Conservation (phyloP, 1,140 invertebrate species). For the Araneus ventricosus region DNA sequence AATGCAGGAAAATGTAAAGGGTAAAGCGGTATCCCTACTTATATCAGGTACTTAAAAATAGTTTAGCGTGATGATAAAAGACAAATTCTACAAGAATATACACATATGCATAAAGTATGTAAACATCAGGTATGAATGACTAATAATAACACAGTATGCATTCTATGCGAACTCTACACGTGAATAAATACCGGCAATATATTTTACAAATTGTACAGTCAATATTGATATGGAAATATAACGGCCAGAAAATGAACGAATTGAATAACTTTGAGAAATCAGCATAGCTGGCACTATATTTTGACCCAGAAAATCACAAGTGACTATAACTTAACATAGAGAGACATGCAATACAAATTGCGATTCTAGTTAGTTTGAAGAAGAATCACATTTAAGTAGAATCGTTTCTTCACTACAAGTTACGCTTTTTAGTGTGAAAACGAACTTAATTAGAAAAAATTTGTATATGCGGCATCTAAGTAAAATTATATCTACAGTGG, state of each 20-base stretch:
- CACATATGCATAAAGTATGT: background rate
- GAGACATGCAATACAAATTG: too few relatives aligned
- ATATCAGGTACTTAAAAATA: background rate
- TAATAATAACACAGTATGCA: background rate
- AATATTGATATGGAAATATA: background rate
- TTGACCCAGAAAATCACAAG: too few relatives aligned
- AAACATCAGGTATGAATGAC: background rate
- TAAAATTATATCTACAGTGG: too few relatives aligned
- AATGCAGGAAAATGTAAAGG: background rate
- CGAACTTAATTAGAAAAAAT: too few relatives aligned
- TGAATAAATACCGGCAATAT: background rate
- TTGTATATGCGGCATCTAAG: too few relatives aligned
- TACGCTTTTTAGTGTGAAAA: too few relatives aligned
- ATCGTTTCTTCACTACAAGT: too few relatives aligned
- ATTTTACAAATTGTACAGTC: slow-evolving; percentile 14
- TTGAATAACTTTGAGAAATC: background rate
- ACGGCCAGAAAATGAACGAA: background rate
- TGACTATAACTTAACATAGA: too few relatives aligned
- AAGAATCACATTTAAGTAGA: too few relatives aligned
- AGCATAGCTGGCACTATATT: too few relatives aligned
- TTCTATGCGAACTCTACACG: background rate
- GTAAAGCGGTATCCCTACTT: too few relatives aligned
- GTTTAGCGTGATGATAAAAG: background rate
- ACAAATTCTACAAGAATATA: background rate
- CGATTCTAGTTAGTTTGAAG: too few relatives aligned